Base-by-base conservation (phyloP, 2,888 invertebrate genomes). In the Macrophya alboannulata region DNA sequence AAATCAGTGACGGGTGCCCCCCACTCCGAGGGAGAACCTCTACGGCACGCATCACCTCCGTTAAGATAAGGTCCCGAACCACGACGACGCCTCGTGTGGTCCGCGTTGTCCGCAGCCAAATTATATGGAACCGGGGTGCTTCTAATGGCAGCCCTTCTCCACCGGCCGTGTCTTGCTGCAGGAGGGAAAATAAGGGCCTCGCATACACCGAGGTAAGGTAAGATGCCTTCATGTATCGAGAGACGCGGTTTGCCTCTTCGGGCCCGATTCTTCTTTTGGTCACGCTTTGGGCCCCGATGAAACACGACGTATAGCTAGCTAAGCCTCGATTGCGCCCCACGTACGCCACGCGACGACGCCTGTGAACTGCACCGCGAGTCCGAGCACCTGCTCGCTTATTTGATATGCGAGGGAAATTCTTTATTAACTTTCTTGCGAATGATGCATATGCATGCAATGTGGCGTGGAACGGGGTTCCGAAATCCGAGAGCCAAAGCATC, bases 91-190 rank as follows among this genome's bases (percentile, higher is more conserved):
- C 90, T 91, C 87, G 91, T 91, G 91, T 92, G 91, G 92, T 92
- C 91, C 91, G 90, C 90, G 92, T 91, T 91, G 91, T 91, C 89
- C 90, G 90, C 89, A 90, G 90, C 90, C 90, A 92, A 92, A 92
- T 92, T 92, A 92, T 91, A 90, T 88, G 90, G 90, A 92, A 90
- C 90, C 90, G 90, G 89, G 90, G 90, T 91, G 90, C 91, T 91
- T 92, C 92, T 92, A 92, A 92, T 92, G 90, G 91, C 90, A 89
- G 90, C 90, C 89, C 91, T 91, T 90, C 89, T 90, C 89, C 89
- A 9, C 6, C 15, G 51, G 43, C n/a, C 51, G 51, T 25, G 10
- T 55, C 21, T 37, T 40, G n/a, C 51, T 10, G n/a, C 48, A n/a
- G 31, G 0, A 81, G 62, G 62, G 59, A n/a, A 81, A 81, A 43